Evolutionary conservation across 2,888 invertebrate genomes (phyloP).

Genomic region (Thysanoteuthis rhombus): DNA sequence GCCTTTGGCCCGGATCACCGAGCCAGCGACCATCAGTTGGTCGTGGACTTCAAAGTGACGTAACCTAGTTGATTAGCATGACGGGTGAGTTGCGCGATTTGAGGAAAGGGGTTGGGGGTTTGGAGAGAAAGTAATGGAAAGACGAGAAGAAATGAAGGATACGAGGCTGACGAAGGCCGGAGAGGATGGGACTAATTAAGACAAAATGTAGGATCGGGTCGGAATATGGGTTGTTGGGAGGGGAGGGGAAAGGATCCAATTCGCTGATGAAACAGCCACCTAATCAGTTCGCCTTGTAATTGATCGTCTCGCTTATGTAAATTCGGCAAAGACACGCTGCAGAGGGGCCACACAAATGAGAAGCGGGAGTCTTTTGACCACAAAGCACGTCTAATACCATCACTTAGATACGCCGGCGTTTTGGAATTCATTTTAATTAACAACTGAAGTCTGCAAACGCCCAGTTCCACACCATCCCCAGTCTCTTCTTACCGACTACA

Average conservation of each 20-base stretch:
- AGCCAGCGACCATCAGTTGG: not conserved
- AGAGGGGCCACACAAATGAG: not conserved
- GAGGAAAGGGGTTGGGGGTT: not conserved
- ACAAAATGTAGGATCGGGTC: not conserved
- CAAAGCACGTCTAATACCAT: not conserved
- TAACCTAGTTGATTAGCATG: not conserved
- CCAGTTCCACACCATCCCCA: not conserved
- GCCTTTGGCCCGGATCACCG: not conserved
- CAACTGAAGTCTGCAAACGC: not conserved
- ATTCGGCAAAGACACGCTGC: not conserved
- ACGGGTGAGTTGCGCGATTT: not conserved
- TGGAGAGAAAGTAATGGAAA: not conserved
- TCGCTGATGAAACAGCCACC: not conserved
- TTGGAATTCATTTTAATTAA: not conserved
- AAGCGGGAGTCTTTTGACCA: not conserved
- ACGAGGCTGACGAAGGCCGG: not conserved
- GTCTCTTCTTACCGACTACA: no score
- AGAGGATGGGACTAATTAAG: not conserved
- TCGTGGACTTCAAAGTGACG: not conserved
- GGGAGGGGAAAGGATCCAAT: not conserved
- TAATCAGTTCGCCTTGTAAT: constrained; percentile 12
- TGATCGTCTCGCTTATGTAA: not conserved
- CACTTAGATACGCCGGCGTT: not conserved
- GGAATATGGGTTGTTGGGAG: not conserved
- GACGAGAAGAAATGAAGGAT: not conserved